Evolutionary conservation across 2,888 invertebrate genomes (phyloP).

Genomic region (Silvanus unidentatus): DNA sequence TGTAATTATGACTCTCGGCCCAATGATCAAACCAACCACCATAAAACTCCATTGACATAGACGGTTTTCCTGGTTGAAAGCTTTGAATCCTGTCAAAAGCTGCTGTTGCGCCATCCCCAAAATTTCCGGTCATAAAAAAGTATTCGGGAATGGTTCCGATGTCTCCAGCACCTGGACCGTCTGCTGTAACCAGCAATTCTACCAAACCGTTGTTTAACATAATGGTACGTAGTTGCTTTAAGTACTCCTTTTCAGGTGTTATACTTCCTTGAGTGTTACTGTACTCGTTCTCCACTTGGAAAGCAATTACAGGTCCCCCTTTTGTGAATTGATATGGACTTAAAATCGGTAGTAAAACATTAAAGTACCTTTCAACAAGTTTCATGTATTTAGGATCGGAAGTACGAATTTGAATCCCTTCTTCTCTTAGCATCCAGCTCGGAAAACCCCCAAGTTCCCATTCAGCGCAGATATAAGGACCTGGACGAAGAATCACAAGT

Average conservation of each 20-base stretch:
- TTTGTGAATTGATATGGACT: constrained; percentile 55
- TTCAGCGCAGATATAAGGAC: constrained; percentile 87
- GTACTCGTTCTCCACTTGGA: constrained; percentile 77
- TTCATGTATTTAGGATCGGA: constrained; percentile 38
- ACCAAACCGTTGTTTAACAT: constrained; percentile 41
- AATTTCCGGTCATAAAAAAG: constrained; percentile 52
- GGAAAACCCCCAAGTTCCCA: constrained; percentile 53
- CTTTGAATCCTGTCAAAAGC: constrained; percentile 44
- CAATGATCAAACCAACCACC: constrained; percentile 59
- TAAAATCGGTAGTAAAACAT: constrained; percentile 47
- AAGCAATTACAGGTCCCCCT: constrained; percentile 59
- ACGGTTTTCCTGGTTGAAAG: constrained; percentile 49
- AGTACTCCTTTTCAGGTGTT: constrained; percentile 41
- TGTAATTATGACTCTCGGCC: constrained; percentile 42
- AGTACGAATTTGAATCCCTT: constrained; percentile 15
- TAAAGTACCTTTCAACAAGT: constrained; percentile 50
- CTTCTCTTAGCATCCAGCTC: constrained; percentile 48
- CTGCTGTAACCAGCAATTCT: constrained; percentile 52
- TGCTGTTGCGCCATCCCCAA: constrained; percentile 42
- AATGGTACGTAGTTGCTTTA: constrained; percentile 42
- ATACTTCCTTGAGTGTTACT: constrained; percentile 54
- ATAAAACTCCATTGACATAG: constrained; percentile 58
- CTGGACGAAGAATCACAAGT: constrained; percentile 70
- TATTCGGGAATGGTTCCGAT: constrained; percentile 25
- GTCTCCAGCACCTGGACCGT: constrained; percentile 32